Percentiles rank a stretch among this genome's conserved stretches.
Conservation (phyloP, 2,113 vertebrate genomes). For the Philantomba maxwellii region DNA sequence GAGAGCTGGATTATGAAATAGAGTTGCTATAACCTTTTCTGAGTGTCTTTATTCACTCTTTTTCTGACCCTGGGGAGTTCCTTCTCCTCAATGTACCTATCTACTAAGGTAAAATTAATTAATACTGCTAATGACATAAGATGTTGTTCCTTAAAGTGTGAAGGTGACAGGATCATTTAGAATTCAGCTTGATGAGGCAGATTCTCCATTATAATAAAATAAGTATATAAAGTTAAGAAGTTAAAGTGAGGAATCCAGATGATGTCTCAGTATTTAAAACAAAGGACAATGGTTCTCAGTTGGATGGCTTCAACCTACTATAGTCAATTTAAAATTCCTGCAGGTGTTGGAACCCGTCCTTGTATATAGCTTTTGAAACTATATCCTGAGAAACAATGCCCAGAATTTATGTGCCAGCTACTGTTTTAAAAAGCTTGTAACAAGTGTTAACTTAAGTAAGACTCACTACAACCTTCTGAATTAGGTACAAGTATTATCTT, state of each 20-base stretch:
- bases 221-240: background rate
- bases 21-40: background rate
- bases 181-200: background rate
- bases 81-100: background rate
- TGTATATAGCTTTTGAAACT: background rate
- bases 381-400: background rate
- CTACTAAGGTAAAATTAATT: conserved; percentile 51
- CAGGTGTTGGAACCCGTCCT: background rate
- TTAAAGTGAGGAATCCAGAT: background rate
- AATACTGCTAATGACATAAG: conserved; percentile 40
- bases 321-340: background rate
- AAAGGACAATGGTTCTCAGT: background rate
- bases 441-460: background rate
- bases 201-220: background rate
- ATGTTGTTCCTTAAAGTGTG: background rate
- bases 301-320: background rate
- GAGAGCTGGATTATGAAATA: background rate
- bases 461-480: background rate
- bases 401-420: background rate
- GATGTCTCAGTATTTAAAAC: background rate
- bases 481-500: background rate
- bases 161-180: background rate
- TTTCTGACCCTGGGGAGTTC: background rate
- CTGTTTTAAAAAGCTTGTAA: background rate
- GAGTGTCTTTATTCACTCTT: background rate